These are phyloP conservation scores for Gallirallus australis DNA, from an alignment of 2,797 vertebrate species.

Conservation along the genomic window DNA sequence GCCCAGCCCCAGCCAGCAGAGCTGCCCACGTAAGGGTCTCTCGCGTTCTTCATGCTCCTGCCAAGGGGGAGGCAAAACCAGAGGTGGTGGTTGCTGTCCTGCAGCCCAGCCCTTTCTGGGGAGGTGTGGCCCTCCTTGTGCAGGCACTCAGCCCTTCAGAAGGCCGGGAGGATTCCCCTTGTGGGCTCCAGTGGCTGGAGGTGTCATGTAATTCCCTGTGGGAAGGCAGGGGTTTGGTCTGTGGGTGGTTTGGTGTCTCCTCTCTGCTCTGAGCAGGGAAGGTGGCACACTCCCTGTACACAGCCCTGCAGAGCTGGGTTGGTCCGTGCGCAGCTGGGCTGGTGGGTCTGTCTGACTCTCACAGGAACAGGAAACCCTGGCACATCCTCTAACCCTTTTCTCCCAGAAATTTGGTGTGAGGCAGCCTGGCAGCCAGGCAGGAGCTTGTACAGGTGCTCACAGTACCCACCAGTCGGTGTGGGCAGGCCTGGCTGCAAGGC, in stretches of 20 bases:
- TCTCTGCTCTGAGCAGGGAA: not conserved
- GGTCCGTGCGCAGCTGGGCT: fast-evolving
- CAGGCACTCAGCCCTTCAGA: fast-evolving
- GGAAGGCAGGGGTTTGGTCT: not conserved
- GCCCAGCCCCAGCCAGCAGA: not conserved
- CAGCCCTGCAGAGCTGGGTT: not conserved
- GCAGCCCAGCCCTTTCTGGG: fast-evolving
- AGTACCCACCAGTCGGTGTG: fast-evolving
- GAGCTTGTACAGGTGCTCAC: fast-evolving
- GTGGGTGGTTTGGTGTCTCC: not conserved
- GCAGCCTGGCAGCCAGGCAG: fast-evolving
- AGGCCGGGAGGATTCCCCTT: not conserved
- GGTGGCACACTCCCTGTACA: fast-evolving
- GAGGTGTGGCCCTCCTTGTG: not conserved
- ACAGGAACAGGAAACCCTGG: not conserved
- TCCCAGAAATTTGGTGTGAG: fast-evolving
- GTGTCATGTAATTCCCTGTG: fast-evolving
- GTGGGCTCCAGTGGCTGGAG: fast-evolving
- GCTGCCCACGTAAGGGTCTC: slow-evolving; percentile 71
- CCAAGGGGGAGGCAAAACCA: not conserved
- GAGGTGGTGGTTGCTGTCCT: not conserved
- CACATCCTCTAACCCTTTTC: not conserved
- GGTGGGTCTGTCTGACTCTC: not conserved
- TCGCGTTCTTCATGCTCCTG: not conserved
- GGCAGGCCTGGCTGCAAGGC: not conserved